These are phyloP conservation scores for Poecilobothrus nobilitatus DNA, from an alignment of 2,888 invertebrate species.

Conservation along the genomic window DNA sequence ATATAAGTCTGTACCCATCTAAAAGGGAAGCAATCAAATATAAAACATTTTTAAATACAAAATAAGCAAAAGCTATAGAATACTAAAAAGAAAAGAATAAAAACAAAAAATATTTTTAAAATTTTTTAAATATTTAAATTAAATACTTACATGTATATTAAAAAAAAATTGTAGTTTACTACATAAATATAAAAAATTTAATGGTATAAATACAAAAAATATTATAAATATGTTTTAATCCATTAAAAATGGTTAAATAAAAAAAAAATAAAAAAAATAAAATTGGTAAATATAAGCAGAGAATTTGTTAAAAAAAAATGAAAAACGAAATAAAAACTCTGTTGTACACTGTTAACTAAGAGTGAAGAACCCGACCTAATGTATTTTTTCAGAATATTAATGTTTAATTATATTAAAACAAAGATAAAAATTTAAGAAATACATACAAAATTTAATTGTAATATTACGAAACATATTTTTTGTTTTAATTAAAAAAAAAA, in stretches of 20 bases:
- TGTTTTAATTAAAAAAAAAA: not conserved
- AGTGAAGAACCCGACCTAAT: constrained; percentile 2
- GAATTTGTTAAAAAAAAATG: not conserved
- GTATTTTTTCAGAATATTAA: not conserved
- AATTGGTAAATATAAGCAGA: not conserved
- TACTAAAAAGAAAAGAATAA: not conserved
- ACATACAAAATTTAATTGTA: constrained; percentile 4
- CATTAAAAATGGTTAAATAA: not conserved
- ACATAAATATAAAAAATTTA: not conserved
- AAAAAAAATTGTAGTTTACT: constrained; percentile 1
- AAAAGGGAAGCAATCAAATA: not conserved
- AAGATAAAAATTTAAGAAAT: not conserved
- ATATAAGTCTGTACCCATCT: constrained; percentile 5
- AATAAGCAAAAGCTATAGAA: not conserved
- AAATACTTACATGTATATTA: not conserved
- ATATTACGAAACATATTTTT: not conserved
- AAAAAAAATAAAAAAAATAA: not conserved
- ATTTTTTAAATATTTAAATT: not conserved
- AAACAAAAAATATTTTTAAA: constrained; percentile 1
- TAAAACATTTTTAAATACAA: not conserved
- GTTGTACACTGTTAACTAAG: constrained; percentile 3
- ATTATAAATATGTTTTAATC: not conserved
- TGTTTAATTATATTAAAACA: not conserved
- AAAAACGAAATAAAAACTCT: not conserved
- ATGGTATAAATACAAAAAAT: not conserved